Evolutionary conservation across 2,797 vertebrate genomes (phyloP).

Genomic region (Schizothorax lantsangensis): DNA sequence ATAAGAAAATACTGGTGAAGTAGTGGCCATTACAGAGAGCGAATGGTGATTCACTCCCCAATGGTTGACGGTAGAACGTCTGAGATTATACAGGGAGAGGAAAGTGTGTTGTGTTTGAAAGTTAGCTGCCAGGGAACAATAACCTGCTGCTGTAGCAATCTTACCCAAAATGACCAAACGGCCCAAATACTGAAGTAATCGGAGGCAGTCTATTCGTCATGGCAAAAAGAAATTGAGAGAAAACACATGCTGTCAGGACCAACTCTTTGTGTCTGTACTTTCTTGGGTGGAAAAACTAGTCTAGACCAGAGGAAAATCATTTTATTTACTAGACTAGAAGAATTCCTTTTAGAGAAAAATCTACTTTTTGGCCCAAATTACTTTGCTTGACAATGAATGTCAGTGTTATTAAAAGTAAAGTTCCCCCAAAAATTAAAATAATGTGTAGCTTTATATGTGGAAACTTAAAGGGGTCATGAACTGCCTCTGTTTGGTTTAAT

Average conservation of each 20-base stretch:
- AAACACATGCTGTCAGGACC: neutral
- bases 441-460: no score
- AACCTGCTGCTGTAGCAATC: neutral
- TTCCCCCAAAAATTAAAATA: neutral
- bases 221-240: neutral
- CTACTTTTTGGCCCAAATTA: neutral
- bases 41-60: conserved; percentile 27
- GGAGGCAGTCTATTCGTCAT: neutral
- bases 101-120: conserved; percentile 25
- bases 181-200: conserved; percentile 7
- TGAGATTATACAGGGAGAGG: neutral
- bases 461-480: no score
- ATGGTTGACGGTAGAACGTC: neutral
- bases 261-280: conserved; percentile 8
- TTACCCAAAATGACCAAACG: conserved; percentile 25
- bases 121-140: conserved; percentile 17
- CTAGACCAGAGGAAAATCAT: neutral
- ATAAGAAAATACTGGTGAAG: neutral
- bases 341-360: no score
- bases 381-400: neutral
- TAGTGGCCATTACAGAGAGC: conserved; percentile 13
- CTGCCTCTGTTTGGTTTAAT: no score
- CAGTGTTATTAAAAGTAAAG: neutral
- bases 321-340: neutral
- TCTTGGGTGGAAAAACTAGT: neutral